These are phyloP conservation scores for Mirza zaza DNA, from an alignment of 2,113 vertebrate species.

Conservation along the genomic window DNA sequence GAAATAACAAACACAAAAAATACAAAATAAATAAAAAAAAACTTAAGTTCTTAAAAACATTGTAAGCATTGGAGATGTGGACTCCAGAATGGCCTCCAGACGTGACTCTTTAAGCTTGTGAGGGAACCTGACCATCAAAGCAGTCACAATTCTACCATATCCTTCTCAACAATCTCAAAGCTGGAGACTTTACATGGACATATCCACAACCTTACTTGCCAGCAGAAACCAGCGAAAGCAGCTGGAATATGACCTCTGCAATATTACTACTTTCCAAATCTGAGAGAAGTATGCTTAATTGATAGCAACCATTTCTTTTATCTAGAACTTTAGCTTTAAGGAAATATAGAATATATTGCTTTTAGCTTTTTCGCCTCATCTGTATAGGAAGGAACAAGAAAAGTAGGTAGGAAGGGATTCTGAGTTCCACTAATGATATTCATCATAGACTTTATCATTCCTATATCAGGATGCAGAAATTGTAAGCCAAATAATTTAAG, in stretches of 20 bases:
- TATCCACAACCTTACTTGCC: not conserved
- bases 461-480: no score
- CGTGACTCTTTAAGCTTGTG: not conserved
- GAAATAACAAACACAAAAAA: not conserved
- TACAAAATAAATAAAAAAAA: not conserved
- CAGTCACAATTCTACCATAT: not conserved
- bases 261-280: not conserved
- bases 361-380: not conserved
- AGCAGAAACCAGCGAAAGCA: not conserved
- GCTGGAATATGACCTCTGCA: not conserved
- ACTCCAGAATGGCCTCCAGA: not conserved
- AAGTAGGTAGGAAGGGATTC: not conserved
- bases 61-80: not conserved
- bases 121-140: not conserved
- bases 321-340: not conserved
- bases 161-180: not conserved
- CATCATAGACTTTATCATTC: not conserved
- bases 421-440: not conserved
- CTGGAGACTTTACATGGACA: not conserved
- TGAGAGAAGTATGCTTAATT: not conserved
- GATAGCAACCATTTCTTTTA: not conserved
- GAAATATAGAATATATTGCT: not conserved
- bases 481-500: not conserved
- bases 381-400: not conserved
- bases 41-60: not conserved